Percentiles rank a stretch among this genome's conserved stretches.
Conservation (phyloP, 1,140 invertebrate species). For the Aphelinus atriplicis region DNA sequence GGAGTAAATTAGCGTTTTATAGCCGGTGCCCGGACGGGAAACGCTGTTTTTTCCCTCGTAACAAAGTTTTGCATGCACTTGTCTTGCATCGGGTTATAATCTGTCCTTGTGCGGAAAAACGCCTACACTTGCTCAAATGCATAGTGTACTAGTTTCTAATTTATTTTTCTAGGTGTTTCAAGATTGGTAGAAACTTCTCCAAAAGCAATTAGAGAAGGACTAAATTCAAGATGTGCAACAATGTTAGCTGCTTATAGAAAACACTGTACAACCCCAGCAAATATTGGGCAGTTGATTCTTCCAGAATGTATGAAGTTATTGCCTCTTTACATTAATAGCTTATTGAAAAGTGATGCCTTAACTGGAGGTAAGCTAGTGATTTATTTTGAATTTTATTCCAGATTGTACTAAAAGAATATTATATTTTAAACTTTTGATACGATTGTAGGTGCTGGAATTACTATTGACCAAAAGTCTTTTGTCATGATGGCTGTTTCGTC, state of each 20-base stretch:
- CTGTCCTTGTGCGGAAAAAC: too few species aligned
- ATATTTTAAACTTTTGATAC: too few species aligned
- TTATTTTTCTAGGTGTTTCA: conserved; percentile 68
- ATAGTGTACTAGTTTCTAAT: not conserved
- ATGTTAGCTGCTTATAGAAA: conserved; percentile 93
- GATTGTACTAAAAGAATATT: too few species aligned
- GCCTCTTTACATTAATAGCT: conserved; percentile 93
- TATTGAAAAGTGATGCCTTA: conserved; percentile 91
- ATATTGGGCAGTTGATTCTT: conserved; percentile 93
- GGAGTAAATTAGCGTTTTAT: too few species aligned
- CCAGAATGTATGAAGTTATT: conserved; percentile 98
- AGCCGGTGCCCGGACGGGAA: too few species aligned
- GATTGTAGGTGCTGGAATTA: conserved; percentile 77
- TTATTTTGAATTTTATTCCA: not conserved
- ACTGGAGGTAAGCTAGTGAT: conserved; percentile 76
- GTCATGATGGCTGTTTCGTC: conserved; percentile 85
- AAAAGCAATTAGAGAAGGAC: conserved; percentile 79
- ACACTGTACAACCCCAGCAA: conserved; percentile 90
- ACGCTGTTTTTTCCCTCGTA: too few species aligned
- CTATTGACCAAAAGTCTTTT: conserved; percentile 90
- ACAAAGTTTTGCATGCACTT: too few species aligned
- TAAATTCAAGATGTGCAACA: conserved; percentile 82
- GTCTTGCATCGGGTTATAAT: too few species aligned
- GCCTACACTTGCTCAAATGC: too few species aligned
- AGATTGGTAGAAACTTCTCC: conserved; percentile 80